phyloP scores from a whole-genome alignment of 2,888 invertebrate species.

The Hypselothyrea guttata region DNA sequence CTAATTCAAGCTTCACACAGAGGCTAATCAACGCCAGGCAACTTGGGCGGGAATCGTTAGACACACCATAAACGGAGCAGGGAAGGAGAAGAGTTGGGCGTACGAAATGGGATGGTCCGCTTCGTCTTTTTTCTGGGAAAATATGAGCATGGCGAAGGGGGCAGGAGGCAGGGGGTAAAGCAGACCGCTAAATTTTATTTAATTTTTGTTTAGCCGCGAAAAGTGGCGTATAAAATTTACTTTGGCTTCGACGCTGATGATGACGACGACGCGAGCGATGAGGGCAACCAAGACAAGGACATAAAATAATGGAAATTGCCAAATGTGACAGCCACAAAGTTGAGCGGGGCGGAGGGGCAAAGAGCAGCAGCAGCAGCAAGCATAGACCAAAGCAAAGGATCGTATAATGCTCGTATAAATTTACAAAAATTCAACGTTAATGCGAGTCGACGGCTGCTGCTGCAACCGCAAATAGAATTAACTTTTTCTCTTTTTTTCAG shows the following conservation, averaged over 20 bases:
- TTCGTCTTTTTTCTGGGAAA: background rate
- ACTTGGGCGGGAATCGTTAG: slow-evolving; percentile 74
- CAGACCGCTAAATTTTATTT: slow-evolving; percentile 78
- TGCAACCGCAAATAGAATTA: slow-evolving; percentile 75
- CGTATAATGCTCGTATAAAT: slow-evolving; percentile 75
- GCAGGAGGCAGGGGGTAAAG: slow-evolving; percentile 37
- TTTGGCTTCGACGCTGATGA: slow-evolving; percentile 68
- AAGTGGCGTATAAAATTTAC: slow-evolving; percentile 76
- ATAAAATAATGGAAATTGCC: slow-evolving; percentile 77
- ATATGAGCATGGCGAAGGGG: slow-evolving; percentile 1
- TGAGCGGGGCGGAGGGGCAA: no score
- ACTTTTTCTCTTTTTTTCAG: slow-evolving; percentile 46
- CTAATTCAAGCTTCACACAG: slow-evolving; percentile 71
- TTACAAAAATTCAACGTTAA: slow-evolving; percentile 73
- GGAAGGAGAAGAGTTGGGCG: background rate
- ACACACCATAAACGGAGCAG: slow-evolving; percentile 71
- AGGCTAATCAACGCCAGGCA: slow-evolving; percentile 77
- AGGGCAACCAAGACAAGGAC: slow-evolving; percentile 53
- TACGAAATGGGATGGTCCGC: background rate
- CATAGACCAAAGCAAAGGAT: slow-evolving; percentile 47
- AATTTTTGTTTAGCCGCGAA: slow-evolving; percentile 77
- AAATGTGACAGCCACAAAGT: slow-evolving; percentile 78
- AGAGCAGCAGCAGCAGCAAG: slow-evolving; percentile 14
- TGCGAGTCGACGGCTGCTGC: slow-evolving; percentile 50
- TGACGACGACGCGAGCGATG: slow-evolving; percentile 34